These are phyloP conservation scores for Sesamia nonagrioides DNA, from an alignment of 1,140 invertebrate species.

Conservation along the genomic window DNA sequence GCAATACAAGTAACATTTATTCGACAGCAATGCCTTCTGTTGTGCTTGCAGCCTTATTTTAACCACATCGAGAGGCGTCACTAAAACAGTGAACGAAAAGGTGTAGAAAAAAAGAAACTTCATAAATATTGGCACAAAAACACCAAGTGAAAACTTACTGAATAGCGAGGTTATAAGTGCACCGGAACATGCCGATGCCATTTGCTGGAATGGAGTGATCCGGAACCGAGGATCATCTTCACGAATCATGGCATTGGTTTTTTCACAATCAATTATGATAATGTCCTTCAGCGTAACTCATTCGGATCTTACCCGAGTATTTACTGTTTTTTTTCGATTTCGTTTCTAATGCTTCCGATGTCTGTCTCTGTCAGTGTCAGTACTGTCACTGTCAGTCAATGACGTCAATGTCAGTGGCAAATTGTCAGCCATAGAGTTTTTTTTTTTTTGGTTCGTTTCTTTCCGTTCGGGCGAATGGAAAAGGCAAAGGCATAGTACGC, in stretches of 20 bases:
- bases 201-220: conserved; percentile 95
- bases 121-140: conserved; percentile 10
- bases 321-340: conserved; percentile 29
- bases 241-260: conserved; percentile 80
- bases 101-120: conserved; percentile 50
- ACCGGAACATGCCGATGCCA: conserved; percentile 95
- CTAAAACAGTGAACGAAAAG: conserved; percentile 88
- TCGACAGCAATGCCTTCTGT: conserved; percentile 93
- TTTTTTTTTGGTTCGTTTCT: too few relatives aligned
- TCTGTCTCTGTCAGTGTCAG: conserved; percentile 9
- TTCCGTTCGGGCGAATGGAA: too few relatives aligned
- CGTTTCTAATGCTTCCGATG: conserved; percentile 2
- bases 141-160: conserved; percentile 89
- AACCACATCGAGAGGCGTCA: conserved; percentile 99
- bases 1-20: conserved; percentile 98
- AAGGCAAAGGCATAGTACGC: too few relatives aligned
- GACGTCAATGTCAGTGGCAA: too few relatives aligned
- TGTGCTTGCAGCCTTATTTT: conserved; percentile 99
- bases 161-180: conserved; percentile 96
- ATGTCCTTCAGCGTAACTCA: conserved; percentile 25
- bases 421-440: too few relatives aligned
- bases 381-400: too few relatives aligned
- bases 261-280: conserved; percentile 27
- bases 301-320: conserved; percentile 7
- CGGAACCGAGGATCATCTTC: conserved; percentile 91